Evolutionary conservation across 2,888 invertebrate species (phyloP).

Genomic region (Lordiphosa andalusiaca): DNA sequence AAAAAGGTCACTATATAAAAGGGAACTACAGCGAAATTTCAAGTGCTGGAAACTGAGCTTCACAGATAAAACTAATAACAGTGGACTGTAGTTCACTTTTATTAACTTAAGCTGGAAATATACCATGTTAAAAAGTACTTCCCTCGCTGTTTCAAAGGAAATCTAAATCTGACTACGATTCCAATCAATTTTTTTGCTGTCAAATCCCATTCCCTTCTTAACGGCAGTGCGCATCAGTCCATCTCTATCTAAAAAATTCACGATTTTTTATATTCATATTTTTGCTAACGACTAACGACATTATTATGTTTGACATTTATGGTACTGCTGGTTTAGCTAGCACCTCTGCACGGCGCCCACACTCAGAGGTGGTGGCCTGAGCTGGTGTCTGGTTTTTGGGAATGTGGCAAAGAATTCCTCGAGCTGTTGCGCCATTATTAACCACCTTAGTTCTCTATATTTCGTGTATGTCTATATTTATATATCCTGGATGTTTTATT

Average conservation of each 20-base stretch:
- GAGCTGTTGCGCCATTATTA: conserved; percentile 2
- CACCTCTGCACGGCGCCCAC: not conserved
- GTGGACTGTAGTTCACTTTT: no score
- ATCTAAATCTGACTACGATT: no score
- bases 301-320: conserved; percentile 42
- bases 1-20: no score
- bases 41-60: no score
- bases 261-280: conserved; percentile 24
- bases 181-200: no score
- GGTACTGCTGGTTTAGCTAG: conserved; percentile 22
- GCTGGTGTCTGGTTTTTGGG: no score
- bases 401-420: not conserved
- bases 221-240: conserved; percentile 11
- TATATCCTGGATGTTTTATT: conserved; percentile 9
- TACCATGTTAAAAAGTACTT: no score
- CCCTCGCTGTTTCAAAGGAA: no score
- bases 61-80: no score
- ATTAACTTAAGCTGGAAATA: no score
- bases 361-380: not conserved
- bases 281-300: conserved; percentile 17
- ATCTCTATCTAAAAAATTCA: conserved; percentile 26
- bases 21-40: no score
- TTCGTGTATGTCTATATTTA: not conserved
- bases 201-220: no score
- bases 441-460: conserved; percentile 1